Conservation (phyloP, 2,888 invertebrate genomes). For the Dolichopus griseipennis region DNA sequence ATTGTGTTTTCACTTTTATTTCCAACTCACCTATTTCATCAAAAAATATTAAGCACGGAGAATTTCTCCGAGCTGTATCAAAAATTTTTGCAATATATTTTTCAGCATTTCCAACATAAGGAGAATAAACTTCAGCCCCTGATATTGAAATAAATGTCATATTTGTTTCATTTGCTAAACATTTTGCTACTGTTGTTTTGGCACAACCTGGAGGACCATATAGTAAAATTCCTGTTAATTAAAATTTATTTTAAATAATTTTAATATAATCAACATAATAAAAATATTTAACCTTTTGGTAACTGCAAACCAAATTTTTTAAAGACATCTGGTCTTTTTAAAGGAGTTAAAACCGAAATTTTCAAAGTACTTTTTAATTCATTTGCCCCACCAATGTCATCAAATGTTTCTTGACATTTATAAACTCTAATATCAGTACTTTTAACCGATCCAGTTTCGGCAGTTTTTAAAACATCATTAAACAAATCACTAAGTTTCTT, state of each 20-base stretch:
- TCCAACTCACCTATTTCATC: conserved; percentile 50
- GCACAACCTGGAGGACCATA: conserved; percentile 60
- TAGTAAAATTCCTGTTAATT: conserved; percentile 46
- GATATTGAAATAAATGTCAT: conserved; percentile 50
- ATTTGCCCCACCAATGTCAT: conserved; percentile 50
- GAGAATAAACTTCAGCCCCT: conserved; percentile 55
- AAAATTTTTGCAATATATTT: conserved; percentile 51
- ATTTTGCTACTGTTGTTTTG: conserved; percentile 54
- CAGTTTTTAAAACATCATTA: conserved; percentile 11
- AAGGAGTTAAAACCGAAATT: conserved; percentile 50
- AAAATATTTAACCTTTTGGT: conserved; percentile 43
- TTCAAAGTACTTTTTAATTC: conserved; percentile 46
- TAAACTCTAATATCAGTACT: conserved; percentile 43
- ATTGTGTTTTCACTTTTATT: background rate
- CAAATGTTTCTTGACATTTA: conserved; percentile 40
- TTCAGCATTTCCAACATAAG: conserved; percentile 58
- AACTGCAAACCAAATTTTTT: conserved; percentile 47
- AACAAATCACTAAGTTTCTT: conserved; percentile 1
- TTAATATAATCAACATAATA: conserved; percentile 3
- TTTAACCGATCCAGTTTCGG: conserved; percentile 40
- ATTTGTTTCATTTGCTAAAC: conserved; percentile 47
- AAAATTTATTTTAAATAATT: background rate
- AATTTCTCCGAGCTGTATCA: conserved; percentile 49
- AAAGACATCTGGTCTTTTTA: conserved; percentile 49
- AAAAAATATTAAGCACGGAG: conserved; percentile 54